Evolutionary conservation across 2,888 invertebrate genomes (phyloP).

Genomic region (Limnephilus lunatus): DNA sequence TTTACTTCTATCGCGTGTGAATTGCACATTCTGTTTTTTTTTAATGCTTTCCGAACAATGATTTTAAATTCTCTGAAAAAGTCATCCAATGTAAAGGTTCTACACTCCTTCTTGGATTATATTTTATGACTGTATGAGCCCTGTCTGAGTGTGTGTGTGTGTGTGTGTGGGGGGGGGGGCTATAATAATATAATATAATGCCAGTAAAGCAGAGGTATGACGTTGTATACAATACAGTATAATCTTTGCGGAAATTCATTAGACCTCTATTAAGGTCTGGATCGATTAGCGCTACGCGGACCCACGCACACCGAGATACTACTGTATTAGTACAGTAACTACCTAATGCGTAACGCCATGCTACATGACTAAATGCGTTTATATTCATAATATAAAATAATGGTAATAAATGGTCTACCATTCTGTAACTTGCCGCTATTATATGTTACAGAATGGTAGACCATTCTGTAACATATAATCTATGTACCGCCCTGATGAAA

Average conservation of each 20-base stretch:
- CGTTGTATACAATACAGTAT: not conserved
- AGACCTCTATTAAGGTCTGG: conserved; percentile 26
- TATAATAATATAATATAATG: not conserved
- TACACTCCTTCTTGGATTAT: not conserved
- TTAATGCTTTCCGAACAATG: not conserved
- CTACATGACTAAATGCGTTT: too few relatives aligned
- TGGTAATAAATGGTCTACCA: too few relatives aligned
- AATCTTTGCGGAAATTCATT: conserved; percentile 32
- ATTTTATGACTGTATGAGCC: not conserved
- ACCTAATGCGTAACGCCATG: not conserved
- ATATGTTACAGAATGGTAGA: too few relatives aligned
- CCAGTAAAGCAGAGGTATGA: not conserved
- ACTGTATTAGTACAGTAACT: not conserved
- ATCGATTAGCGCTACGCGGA: conserved; percentile 3
- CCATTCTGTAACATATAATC: too few relatives aligned
- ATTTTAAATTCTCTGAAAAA: not conserved
- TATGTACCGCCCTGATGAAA: too few relatives aligned
- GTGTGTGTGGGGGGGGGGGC: not conserved
- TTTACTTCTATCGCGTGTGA: too few relatives aligned
- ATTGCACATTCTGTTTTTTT: too few relatives aligned
- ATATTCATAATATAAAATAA: too few relatives aligned
- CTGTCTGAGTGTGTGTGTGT: not conserved
- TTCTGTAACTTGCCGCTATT: too few relatives aligned
- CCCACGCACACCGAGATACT: not conserved
- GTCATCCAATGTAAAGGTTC: not conserved